Evolutionary conservation across 2,113 vertebrate genomes (phyloP).

Genomic region (Nyctibius bracteatus): DNA sequence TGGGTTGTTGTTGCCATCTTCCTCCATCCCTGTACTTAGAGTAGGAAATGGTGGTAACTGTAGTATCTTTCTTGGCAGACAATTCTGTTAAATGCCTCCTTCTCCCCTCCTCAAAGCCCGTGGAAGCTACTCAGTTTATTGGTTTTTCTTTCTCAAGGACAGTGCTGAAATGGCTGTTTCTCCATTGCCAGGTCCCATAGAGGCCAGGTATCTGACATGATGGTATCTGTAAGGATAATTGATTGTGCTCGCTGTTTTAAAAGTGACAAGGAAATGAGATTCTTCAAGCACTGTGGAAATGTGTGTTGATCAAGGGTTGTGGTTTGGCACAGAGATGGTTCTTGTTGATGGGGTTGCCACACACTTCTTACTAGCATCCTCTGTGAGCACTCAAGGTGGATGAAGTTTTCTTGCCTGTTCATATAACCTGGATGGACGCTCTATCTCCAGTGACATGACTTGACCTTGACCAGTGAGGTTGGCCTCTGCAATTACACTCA

Average conservation of each 20-base stretch:
- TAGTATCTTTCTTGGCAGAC: background rate
- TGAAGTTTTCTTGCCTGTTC: background rate
- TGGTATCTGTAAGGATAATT: background rate
- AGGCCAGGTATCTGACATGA: background rate
- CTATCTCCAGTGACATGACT: background rate
- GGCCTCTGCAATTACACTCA: background rate
- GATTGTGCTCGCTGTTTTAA: background rate
- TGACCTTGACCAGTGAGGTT: background rate
- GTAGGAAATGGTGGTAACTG: background rate
- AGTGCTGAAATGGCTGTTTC: background rate
- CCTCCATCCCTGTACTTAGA: background rate
- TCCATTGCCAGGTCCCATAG: background rate
- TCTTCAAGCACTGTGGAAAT: background rate
- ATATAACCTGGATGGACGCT: background rate
- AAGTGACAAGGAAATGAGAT: background rate
- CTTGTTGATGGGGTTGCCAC: background rate
- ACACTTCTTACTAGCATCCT: background rate
- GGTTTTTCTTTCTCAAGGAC: background rate
- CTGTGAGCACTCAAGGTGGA: background rate
- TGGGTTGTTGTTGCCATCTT: background rate
- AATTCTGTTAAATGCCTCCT: background rate
- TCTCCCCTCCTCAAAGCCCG: fast-evolving
- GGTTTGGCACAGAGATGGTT: background rate
- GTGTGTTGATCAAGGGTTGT: background rate
- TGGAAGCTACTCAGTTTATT: background rate